Evolutionary conservation across 1,140 invertebrate species (phyloP).

Genomic region (Pseudomyrmex concolor): DNA sequence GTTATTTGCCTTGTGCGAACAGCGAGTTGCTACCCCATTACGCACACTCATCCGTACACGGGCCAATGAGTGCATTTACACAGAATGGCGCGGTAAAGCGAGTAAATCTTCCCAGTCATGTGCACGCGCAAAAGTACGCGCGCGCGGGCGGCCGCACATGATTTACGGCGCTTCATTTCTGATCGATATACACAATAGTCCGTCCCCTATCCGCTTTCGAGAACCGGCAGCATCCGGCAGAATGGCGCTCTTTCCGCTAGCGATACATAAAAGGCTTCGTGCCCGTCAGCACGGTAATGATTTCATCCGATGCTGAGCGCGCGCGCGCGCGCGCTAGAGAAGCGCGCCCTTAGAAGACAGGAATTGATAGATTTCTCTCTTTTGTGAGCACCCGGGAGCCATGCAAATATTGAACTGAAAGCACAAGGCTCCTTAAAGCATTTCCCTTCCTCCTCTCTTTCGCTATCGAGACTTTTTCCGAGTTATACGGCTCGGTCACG

Average conservation of each 20-base stretch:
- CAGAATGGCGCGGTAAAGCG: slow-evolving; percentile 2
- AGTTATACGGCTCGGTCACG: slow-evolving; percentile 31
- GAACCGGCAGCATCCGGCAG: slow-evolving; percentile 37
- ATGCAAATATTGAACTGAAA: slow-evolving; percentile 78
- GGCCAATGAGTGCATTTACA: slow-evolving; percentile 32
- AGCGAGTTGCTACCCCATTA: slow-evolving; percentile 38
- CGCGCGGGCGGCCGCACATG: slow-evolving; percentile 54
- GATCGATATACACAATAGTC: slow-evolving; percentile 77
- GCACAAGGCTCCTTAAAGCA: slow-evolving; percentile 75
- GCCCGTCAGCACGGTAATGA: slow-evolving; percentile 78
- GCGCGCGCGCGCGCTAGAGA: background rate
- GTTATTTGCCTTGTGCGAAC: slow-evolving; percentile 28
- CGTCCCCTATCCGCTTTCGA: slow-evolving; percentile 7
- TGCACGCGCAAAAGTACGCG: slow-evolving; percentile 56
- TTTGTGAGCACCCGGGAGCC: slow-evolving; percentile 73
- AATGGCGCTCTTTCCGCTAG: slow-evolving; percentile 58
- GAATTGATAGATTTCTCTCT: slow-evolving; percentile 83
- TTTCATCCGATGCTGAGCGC: slow-evolving; percentile 75
- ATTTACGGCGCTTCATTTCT: slow-evolving; percentile 79
- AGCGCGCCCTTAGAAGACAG: slow-evolving; percentile 76
- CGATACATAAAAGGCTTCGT: slow-evolving; percentile 70
- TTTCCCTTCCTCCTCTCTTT: slow-evolving; percentile 56
- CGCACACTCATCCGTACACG: slow-evolving; percentile 25
- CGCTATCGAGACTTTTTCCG: slow-evolving; percentile 62
- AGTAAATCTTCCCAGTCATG: slow-evolving; percentile 64